A percentile compares a stretch with the other conserved stretches of the same genome.
Conservation (phyloP, 2,888 invertebrate genomes). For the Herminia tarsipennalis region DNA sequence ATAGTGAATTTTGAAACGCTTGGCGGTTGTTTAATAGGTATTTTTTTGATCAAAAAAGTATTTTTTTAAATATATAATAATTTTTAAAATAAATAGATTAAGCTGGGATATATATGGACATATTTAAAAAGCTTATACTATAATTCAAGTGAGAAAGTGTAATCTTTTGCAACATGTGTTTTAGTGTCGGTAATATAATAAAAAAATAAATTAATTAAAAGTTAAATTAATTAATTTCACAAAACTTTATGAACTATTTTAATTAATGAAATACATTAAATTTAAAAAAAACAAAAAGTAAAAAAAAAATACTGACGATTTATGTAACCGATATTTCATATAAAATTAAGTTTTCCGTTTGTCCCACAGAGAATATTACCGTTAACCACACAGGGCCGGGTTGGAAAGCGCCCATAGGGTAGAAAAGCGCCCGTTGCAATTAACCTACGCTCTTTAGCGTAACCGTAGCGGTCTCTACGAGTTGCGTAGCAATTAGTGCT, state of each 20-base stretch:
- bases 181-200: too few species aligned
- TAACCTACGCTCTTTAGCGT: conserved; percentile 76
- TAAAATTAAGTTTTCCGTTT: conserved; percentile 6
- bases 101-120: too few species aligned
- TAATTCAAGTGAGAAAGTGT: too few species aligned
- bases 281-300: neutral
- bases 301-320: neutral
- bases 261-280: too few species aligned
- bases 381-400: conserved; percentile 43
- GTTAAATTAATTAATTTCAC: too few species aligned
- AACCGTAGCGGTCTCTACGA: conserved; percentile 67
- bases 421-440: conserved; percentile 68
- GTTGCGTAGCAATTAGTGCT: conserved; percentile 82
- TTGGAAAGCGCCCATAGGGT: conserved; percentile 55
- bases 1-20: too few species aligned
- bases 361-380: conserved; percentile 43
- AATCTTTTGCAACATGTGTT: too few species aligned
- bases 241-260: too few species aligned
- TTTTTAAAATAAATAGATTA: too few species aligned
- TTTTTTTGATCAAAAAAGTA: neutral
- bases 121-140: too few species aligned
- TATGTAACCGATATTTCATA: neutral
- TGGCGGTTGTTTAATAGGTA: too few species aligned
- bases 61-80: neutral
- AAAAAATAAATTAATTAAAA: too few species aligned